These are phyloP conservation scores for Adelosebastes latens DNA, from an alignment of 2,797 vertebrate genomes.

Conservation along the genomic window DNA sequence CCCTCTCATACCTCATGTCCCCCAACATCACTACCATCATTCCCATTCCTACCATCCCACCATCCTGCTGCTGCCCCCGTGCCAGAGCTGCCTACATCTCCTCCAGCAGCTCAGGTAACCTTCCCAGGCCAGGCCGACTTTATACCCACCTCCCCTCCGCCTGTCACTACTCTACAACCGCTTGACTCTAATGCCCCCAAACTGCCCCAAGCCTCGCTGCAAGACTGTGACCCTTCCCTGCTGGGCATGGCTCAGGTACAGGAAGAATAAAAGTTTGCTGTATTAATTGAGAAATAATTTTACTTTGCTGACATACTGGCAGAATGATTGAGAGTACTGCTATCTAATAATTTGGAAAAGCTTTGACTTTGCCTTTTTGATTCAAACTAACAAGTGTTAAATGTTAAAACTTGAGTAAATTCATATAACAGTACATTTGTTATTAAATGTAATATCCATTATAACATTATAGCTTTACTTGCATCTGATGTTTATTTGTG, in stretches of 20 bases:
- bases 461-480: conserved; percentile 13
- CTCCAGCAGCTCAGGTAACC: conserved; percentile 70
- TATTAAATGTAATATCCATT: conserved; percentile 1
- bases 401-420: not conserved
- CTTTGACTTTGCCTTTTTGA: conserved; percentile 21
- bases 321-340: conserved; percentile 26
- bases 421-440: not conserved
- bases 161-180: conserved; percentile 76
- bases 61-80: conserved; percentile 65
- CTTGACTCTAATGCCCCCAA: conserved; percentile 83
- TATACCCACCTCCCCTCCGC: conserved; percentile 75
- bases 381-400: conserved; percentile 48
- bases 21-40: conserved; percentile 67
- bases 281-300: conserved; percentile 27
- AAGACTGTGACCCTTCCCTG: conserved; percentile 85
- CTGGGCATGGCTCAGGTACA: conserved; percentile 85
- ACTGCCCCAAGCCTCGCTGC: conserved; percentile 81
- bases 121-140: conserved; percentile 70
- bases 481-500: conserved; percentile 25
- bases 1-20: conserved; percentile 73
- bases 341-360: conserved; percentile 27
- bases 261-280: conserved; percentile 48
- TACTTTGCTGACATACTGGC: conserved; percentile 26
- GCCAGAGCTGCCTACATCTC: conserved; percentile 74
- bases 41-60: conserved; percentile 68